Base-by-base conservation (phyloP, 2,888 invertebrate species). In the Caenorhabditis sp. region DNA sequence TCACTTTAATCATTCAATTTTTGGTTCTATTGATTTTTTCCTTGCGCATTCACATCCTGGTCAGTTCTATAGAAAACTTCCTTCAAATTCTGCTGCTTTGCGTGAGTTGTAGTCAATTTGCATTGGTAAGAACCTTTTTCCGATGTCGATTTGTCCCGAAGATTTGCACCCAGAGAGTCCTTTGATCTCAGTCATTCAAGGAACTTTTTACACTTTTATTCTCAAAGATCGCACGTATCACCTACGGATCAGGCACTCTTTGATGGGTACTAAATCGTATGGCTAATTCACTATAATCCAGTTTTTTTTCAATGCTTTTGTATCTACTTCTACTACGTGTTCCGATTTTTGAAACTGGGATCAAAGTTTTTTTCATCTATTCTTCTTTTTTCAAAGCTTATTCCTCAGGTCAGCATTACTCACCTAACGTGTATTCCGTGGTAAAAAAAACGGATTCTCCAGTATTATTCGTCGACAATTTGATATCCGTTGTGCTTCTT, bases 401-500 rank as follows among this genome's bases (percentile, higher is more conserved):
- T 13, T 55, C 28, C 18, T 47, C 26, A 61, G 67, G 76, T 76
- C 67, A 67, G 44, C 24, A 68, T 67, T 67, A 76, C 76, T 76
- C 67, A 67, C 61, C 24, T n/a, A 44, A 37, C 28, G 32, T 56
- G 26, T 55, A 26, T 26, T n/a, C 22, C 15, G 11, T 67, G 40
- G 72, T 9, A 32, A 74, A 67, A 32, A 74, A 67, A 67, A 40
- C 44, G 53, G 60, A 58, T 60, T 76, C 50, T 76, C 35, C 58
- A 32, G 40, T 72, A 72, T 72, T 72, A 64, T 56, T 65, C 51
- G 6, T 13, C 40, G 60, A 60, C 40, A 76, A 76, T 55, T 67
- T 13, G 67, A 76, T 76, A 76, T 76, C 76, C 67, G 37, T 32
- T 74, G 74, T 37, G 65, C 74, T 65, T 58, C 74, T 65, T 60